Percentiles rank a stretch among this genome's conserved stretches.
Conservation (phyloP, 2,797 vertebrate species). For the Linurgus olivaceus region DNA sequence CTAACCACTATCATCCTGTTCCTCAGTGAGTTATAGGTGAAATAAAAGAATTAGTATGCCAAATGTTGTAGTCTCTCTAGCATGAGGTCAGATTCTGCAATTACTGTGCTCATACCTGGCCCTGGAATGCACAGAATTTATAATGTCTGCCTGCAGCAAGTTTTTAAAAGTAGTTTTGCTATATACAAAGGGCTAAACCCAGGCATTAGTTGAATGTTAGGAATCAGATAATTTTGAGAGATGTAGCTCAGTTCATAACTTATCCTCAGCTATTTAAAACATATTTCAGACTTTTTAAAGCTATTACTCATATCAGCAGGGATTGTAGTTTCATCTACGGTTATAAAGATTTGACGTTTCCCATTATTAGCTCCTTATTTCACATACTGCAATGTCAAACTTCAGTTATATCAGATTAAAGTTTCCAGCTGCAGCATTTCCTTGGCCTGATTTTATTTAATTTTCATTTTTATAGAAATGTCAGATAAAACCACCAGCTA, state of each 20-base stretch:
- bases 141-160: background rate
- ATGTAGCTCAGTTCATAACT: background rate
- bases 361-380: background rate
- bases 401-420: background rate
- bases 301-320: background rate
- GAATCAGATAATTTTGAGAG: background rate
- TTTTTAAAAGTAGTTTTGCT: background rate
- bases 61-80: background rate
- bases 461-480: background rate
- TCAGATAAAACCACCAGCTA: background rate
- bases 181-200: background rate
- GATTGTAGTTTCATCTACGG: background rate
- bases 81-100: background rate
- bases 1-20: background rate
- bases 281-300: background rate
- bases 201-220: background rate
- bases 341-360: background rate
- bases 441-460: background rate
- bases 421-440: background rate
- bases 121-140: background rate
- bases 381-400: background rate
- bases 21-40: background rate
- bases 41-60: background rate
- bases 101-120: background rate
- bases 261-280: background rate